These are phyloP conservation scores for Xestia rhomboidea DNA, from an alignment of 2,888 invertebrate genomes.

Conservation along the genomic window DNA sequence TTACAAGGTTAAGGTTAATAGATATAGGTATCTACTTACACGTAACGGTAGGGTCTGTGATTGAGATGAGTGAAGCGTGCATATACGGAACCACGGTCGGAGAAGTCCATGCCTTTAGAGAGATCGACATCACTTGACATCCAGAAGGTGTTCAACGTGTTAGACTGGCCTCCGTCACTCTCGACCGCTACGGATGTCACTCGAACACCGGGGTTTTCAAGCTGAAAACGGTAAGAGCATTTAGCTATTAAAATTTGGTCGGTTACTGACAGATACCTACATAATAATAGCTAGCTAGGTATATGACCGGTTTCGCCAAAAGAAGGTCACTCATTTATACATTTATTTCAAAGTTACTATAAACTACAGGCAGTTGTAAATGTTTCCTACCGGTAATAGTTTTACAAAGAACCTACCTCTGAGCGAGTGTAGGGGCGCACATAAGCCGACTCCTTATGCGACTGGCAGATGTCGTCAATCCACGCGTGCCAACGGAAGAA, in stretches of 20 bases:
- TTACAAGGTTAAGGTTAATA: neutral
- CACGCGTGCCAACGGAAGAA: slow-evolving; percentile 96
- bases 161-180: slow-evolving; percentile 86
- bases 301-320: neutral
- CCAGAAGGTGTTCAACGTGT: slow-evolving; percentile 94
- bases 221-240: slow-evolving; percentile 78
- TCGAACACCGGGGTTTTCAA: slow-evolving; percentile 91
- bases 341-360: neutral
- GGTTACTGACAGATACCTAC: neutral
- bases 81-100: slow-evolving; percentile 92
- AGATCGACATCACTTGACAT: slow-evolving; percentile 95
- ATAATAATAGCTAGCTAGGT: neutral
- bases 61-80: slow-evolving; percentile 95
- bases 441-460: slow-evolving; percentile 90
- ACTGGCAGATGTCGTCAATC: slow-evolving; percentile 94
- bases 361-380: neutral
- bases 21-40: slow-evolving; percentile 78
- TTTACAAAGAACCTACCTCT: slow-evolving; percentile 73
- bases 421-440: slow-evolving; percentile 84
- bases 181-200: slow-evolving; percentile 88
- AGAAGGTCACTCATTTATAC: neutral
- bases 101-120: slow-evolving; percentile 95
- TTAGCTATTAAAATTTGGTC: neutral
- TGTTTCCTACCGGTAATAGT: neutral
- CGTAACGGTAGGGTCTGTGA: slow-evolving; percentile 93